Conservation (phyloP, 2,113 vertebrate genomes). For the Merops nubicus region DNA sequence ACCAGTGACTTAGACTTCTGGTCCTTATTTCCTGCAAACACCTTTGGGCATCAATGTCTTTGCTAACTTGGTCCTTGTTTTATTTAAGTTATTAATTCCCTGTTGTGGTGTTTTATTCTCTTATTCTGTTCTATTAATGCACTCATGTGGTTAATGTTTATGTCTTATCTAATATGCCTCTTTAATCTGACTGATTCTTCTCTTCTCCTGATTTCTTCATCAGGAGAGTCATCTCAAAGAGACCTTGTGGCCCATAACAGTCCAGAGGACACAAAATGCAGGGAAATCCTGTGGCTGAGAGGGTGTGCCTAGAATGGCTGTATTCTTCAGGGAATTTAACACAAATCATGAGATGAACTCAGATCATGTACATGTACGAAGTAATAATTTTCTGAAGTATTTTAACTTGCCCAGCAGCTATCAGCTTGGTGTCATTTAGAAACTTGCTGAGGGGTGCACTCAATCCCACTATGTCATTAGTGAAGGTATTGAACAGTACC, state of each 20-base stretch:
- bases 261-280: not conserved
- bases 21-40: not conserved
- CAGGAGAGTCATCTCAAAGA: not conserved
- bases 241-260: not conserved
- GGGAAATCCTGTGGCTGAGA: not conserved
- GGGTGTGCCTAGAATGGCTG: not conserved
- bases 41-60: not conserved
- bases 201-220: not conserved
- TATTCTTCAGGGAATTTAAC: not conserved
- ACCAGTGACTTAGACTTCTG: not conserved
- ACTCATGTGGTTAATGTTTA: not conserved
- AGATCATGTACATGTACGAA: not conserved
- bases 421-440: not conserved
- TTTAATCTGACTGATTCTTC: not conserved
- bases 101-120: not conserved
- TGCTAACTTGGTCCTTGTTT: not conserved
- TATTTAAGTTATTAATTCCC: not conserved
- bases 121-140: not conserved
- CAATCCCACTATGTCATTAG: accelerated
- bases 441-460: not conserved
- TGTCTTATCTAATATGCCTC: not conserved
- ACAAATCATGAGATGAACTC: not conserved
- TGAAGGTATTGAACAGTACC: not conserved
- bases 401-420: not conserved
- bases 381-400: not conserved